Base-by-base conservation (phyloP, 2,888 invertebrate species). In the Pollenia labialis region DNA sequence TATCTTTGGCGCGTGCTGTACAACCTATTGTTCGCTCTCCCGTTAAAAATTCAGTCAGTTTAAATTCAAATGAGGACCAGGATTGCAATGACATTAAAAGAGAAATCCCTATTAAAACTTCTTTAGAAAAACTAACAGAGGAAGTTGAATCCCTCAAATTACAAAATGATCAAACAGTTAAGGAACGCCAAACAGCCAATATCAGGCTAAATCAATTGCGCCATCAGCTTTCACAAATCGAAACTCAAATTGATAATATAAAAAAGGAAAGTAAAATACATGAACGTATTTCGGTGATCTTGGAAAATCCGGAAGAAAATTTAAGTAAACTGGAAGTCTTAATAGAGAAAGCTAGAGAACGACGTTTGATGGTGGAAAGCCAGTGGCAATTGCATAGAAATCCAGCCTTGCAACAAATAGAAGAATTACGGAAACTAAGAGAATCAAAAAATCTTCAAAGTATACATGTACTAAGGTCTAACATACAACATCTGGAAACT, bases 351-450 rank as follows among this genome's bases (percentile, higher is more conserved):
- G 95, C 95, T 86, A 94, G 95, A 69, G 95, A 95, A 89, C 94
- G 96, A 90, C 93, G 96, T 50, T 93, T 95, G 42, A 94, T 94
- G 79, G 92, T 97, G 71, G 95, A 95, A 6, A 94, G 94, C 81
- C 96, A 97, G 90, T 97, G 97, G 97, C 95, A 96, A 89, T 95
- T 95, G 72, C 96, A 96, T 90, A 94, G 96, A 88, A 94, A 94
- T 44, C 96, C 96, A 0, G 92, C 97, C 14, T 93, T 96, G 42
- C 90, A 92, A 80, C 92, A 91, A 42, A 88, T 94, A 42, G 93
- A 92, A 44, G 74, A 88, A 66, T 88, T 92, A 0, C 88, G 90
- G 60, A 88, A 88, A 6, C 85, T 89, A 32, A 89, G 90, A 80
- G 88, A 90, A 32, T 85, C 91, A 11, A 93, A 90, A 90, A 93